Evolutionary conservation across 2,888 invertebrate genomes (phyloP).

Genomic region (Nymphalis polychloros): DNA sequence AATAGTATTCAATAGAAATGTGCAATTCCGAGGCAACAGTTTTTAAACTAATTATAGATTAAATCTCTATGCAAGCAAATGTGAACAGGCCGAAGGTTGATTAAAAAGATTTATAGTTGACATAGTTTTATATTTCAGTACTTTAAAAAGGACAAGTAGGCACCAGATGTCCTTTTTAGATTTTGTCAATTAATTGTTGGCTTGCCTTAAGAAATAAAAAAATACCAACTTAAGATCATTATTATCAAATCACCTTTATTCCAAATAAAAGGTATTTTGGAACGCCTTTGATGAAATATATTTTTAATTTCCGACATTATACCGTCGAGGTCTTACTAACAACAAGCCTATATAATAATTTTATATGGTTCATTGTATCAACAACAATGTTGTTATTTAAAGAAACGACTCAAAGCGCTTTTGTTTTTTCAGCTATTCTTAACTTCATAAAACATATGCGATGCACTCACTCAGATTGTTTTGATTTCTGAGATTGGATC

Average conservation of each 20-base stretch:
- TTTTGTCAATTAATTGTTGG: too few species aligned
- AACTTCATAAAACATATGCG: slow-evolving; percentile 42
- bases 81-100: background rate
- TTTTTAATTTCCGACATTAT: slow-evolving; percentile 4
- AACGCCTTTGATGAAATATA: background rate
- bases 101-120: background rate
- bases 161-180: background rate
- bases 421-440: slow-evolving; percentile 47
- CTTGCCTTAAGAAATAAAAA: too few species aligned
- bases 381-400: slow-evolving; percentile 47
- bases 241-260: background rate
- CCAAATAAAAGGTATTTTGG: background rate
- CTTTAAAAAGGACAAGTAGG: background rate
- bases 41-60: slow-evolving; percentile 57
- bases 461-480: slow-evolving; percentile 45
- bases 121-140: background rate
- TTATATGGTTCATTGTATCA: slow-evolving; percentile 41
- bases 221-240: too few species aligned
- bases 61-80: background rate
- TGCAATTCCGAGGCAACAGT: slow-evolving; percentile 62
- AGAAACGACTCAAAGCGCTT: slow-evolving; percentile 38
- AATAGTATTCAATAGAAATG: slow-evolving; percentile 28
- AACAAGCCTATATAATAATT: slow-evolving; percentile 11
- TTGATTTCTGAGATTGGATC: slow-evolving; percentile 43
- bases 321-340: slow-evolving; percentile 5